These are phyloP conservation scores for Mycalesis mineus DNA, from an alignment of 2,888 invertebrate species.

Conservation along the genomic window DNA sequence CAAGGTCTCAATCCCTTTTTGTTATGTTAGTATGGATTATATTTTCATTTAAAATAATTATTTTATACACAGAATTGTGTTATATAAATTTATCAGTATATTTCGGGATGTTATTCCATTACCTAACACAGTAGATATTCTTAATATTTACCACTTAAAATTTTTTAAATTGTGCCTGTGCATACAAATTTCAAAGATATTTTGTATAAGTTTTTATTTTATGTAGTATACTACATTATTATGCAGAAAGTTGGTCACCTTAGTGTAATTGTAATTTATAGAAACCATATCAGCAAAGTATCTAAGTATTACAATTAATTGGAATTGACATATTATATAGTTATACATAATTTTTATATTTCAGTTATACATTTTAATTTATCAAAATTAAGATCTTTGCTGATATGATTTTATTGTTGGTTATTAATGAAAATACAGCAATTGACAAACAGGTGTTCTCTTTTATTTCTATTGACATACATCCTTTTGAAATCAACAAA, in stretches of 20 bases:
- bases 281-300: constrained; percentile 16
- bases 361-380: neutral
- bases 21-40: too few relatives aligned
- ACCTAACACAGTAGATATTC: too few relatives aligned
- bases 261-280: neutral
- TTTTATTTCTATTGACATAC: neutral
- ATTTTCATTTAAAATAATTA: too few relatives aligned
- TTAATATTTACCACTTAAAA: too few relatives aligned
- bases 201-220: neutral
- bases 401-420: constrained; percentile 31
- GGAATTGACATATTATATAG: constrained; percentile 5
- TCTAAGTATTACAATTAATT: neutral
- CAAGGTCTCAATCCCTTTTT: too few relatives aligned
- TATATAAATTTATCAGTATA: too few relatives aligned
- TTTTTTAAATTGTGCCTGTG: too few relatives aligned
- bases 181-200: too few relatives aligned
- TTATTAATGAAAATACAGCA: constrained; percentile 29
- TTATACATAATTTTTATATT: constrained; percentile 1
- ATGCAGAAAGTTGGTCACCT: neutral
- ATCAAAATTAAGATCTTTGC: constrained; percentile 19
- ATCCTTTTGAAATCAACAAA: neutral
- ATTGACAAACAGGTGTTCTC: constrained; percentile 14
- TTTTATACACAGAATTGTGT: too few relatives aligned
- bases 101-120: too few relatives aligned
- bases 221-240: neutral